These are phyloP conservation scores for Gorsachius goisagi DNA, from an alignment of 2,113 vertebrate genomes.

Conservation along the genomic window DNA sequence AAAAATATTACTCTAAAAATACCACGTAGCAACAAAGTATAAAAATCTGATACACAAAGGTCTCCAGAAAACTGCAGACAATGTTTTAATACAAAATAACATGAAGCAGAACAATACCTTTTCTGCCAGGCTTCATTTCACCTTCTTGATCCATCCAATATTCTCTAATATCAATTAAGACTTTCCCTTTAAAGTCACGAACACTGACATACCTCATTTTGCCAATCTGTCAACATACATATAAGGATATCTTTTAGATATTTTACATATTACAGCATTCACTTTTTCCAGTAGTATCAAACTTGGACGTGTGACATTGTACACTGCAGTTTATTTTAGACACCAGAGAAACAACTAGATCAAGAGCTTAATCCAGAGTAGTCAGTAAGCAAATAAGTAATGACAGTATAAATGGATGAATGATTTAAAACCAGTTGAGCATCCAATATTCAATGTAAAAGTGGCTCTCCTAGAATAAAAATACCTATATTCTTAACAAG, in stretches of 20 bases:
- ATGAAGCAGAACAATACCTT: constrained; percentile 78
- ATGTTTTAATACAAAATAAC: background rate
- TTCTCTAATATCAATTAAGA: constrained; percentile 95
- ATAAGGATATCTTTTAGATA: too few species aligned
- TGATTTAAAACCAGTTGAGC: too few species aligned
- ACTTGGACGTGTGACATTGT: too few species aligned
- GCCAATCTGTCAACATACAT: constrained; percentile 91
- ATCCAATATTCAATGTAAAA: too few species aligned
- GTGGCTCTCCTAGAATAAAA: too few species aligned
- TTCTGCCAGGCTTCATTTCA: constrained; percentile 97
- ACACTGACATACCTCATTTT: constrained; percentile 97
- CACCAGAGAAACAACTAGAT: too few species aligned
- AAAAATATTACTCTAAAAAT: background rate
- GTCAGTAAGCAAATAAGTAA: too few species aligned
- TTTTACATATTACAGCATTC: too few species aligned
- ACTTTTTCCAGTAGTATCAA: too few species aligned
- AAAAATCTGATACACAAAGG: background rate
- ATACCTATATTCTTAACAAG: too few species aligned
- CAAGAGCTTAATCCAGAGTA: too few species aligned
- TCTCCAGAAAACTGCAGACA: background rate
- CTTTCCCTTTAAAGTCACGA: constrained; percentile 95
- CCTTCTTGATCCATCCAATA: constrained; percentile 96
- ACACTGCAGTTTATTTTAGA: background rate
- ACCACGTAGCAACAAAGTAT: background rate
- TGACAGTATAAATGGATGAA: too few species aligned